Base-by-base conservation (phyloP, 1,140 invertebrate genomes). In the Drosophila ironensis region DNA sequence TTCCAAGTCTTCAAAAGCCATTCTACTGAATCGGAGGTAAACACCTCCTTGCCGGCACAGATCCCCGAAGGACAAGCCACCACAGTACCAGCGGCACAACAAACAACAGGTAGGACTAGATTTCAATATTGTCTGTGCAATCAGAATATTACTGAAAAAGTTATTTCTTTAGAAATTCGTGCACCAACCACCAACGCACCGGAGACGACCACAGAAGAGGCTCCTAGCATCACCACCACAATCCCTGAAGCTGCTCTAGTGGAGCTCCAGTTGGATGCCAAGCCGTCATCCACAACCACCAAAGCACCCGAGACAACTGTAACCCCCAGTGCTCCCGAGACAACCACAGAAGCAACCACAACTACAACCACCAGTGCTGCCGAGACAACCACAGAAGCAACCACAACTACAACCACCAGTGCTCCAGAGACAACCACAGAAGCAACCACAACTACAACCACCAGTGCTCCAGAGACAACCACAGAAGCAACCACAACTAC, bases 381-480 rank as follows among this genome's bases (percentile, higher is more conserved):
- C 2, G 45, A 59, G 33, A 56, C 61, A 11, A 61, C 52, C 0
- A 57, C 57, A 2, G 48, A 33, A 8, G 19, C 54, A 22, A 53
- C 28, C 2, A 41, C 52, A 20, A 38, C 46, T 9, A 24, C 24
- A 22, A 40, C 19, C 1, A 47, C n/a, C n/a, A n/a, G n/a, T n/a
- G n/a, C n/a, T n/a, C n/a, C 0, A 35, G 11, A 1, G 11, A 11
- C 30, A 4, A 33, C 33, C 16, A 20, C 30, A 12, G 37, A 50
- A n/a, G n/a, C n/a, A 30, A 56, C 41, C 5, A 61, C 59, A 19
- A 53, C 51, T 0, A 51, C 44, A 5, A 67, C 47, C 9, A 51
- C 42, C 2, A n/a, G n/a, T n/a, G n/a, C n/a, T n/a, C n/a, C n/a
- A n/a, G n/a, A n/a, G n/a, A n/a, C n/a, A n/a, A n/a, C n/a, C n/a